Base-by-base conservation (phyloP, 2,797 vertebrate species). In the Lacerta viridis region DNA sequence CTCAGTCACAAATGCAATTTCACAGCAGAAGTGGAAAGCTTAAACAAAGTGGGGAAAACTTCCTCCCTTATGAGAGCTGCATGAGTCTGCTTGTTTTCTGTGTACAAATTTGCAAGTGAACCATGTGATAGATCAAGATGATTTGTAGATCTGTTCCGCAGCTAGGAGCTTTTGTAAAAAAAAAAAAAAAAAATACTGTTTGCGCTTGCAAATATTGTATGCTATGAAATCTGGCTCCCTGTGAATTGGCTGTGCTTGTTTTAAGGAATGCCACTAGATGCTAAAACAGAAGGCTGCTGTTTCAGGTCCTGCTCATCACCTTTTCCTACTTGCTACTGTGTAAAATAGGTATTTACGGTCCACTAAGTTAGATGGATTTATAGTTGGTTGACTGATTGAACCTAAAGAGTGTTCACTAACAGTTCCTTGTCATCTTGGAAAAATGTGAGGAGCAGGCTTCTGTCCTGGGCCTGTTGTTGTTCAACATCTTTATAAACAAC, bases 1-100 rank as follows among this genome's bases (percentile, higher is more conserved):
- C 92, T 92, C 90, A 90, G 84, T 95, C 93, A 92, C 86, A 93
- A 96, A 95, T 93, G 93, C 91, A 94, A 95, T 95, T 95, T 95
- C 93, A 93, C 91, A 93, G 94, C 90, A 91, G 88, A 95, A 95
- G 92, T 39, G 93, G 90, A 95, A 93, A 90, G 0, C 91, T 95
- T 95, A 95, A 95, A 95, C 91, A 95, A 95, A 94, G 86, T 25
- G 4, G 92, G 90, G 78, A 4, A 59, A 90, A 82, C 89, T 91
- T 86, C 92, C 90, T 90, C 91, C 84, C 84, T 88, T 90, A 90
- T 92, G 91, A 94, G 87, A 1, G 0, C 78, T 84, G 85, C 91
- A 93, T 86, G 92, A 83, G 76, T 84, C 92, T 92, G 89, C 88
- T 87, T 84, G 92, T 91, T 93, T 89, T 90, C 92, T 75, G 33